phyloP scores from a whole-genome alignment of 2,888 invertebrate species.

The Malachius bipustulatus region DNA sequence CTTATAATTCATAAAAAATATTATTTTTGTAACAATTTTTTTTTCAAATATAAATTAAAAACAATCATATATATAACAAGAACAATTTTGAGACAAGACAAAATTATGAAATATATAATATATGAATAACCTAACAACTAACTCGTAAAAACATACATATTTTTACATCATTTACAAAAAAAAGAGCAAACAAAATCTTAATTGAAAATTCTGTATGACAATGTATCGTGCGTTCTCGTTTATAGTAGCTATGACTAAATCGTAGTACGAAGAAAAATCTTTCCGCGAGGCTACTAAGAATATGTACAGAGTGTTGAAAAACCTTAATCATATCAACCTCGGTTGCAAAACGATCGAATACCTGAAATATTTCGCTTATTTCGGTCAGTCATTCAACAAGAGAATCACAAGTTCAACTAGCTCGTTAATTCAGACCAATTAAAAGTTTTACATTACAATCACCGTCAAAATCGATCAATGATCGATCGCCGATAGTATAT shows the following conservation, averaged over 20 bases:
- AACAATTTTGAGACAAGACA: conserved; percentile 30
- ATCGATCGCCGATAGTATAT: no score
- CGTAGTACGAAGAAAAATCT: conserved; percentile 2
- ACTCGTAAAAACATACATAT: conserved; percentile 2
- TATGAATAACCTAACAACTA: conserved; percentile 7
- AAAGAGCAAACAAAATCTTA: conserved; percentile 9
- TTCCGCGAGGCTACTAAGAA: not conserved
- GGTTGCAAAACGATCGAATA: no score
- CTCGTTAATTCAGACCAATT: no score
- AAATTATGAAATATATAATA: not conserved
- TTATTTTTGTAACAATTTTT: conserved; percentile 26
- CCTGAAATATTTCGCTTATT: no score
- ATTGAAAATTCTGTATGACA: not conserved
- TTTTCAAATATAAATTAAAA: conserved; percentile 31
- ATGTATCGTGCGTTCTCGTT: not conserved
- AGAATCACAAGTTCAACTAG: no score
- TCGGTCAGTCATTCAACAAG: no score
- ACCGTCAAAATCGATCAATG: no score
- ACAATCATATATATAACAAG: conserved; percentile 33
- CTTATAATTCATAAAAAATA: conserved; percentile 30
- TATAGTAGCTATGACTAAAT: conserved; percentile 8
- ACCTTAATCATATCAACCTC: no score
- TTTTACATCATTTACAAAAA: conserved; percentile 21
- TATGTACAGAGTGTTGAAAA: conserved; percentile 1
- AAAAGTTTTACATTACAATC: no score